phyloP scores from a whole-genome alignment of 2,888 invertebrate genomes.

The Eristalis intricaria region DNA sequence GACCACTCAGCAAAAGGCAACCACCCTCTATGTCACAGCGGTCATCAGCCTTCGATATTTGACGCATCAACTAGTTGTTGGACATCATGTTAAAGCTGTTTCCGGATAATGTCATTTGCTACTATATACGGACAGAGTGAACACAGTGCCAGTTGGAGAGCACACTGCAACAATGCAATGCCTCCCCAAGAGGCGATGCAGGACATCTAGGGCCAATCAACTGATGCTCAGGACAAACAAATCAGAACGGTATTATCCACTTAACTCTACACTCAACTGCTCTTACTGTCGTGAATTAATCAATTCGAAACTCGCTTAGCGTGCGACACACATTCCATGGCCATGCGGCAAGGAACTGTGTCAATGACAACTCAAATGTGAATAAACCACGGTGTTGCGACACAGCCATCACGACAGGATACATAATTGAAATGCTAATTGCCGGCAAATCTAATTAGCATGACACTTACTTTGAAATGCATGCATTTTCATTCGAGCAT shows the following conservation, averaged over 20 bases:
- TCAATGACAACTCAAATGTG: slow-evolving; percentile 11
- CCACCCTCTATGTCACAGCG: too few relatives aligned
- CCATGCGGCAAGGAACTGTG: not conserved
- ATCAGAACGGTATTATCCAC: not conserved
- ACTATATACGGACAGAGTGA: too few relatives aligned
- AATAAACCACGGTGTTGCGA: not conserved
- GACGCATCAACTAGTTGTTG: too few relatives aligned
- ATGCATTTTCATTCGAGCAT: not conserved
- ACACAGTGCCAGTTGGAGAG: too few relatives aligned
- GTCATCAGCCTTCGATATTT: too few relatives aligned
- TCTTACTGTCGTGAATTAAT: not conserved
- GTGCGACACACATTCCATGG: not conserved
- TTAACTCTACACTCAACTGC: not conserved
- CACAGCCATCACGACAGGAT: not conserved
- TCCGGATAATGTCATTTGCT: too few relatives aligned
- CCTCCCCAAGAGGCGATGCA: too few relatives aligned
- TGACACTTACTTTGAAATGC: slow-evolving; percentile 36
- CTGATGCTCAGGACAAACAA: too few relatives aligned
- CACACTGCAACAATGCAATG: too few relatives aligned
- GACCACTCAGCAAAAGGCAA: too few relatives aligned
- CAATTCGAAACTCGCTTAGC: not conserved
- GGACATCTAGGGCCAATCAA: too few relatives aligned
- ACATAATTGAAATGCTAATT: slow-evolving; percentile 30
- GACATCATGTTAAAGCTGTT: too few relatives aligned
- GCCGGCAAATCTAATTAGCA: slow-evolving; percentile 33